Evolutionary conservation across 1,140 invertebrate genomes (phyloP).

Genomic region (Nephila pilipes): DNA sequence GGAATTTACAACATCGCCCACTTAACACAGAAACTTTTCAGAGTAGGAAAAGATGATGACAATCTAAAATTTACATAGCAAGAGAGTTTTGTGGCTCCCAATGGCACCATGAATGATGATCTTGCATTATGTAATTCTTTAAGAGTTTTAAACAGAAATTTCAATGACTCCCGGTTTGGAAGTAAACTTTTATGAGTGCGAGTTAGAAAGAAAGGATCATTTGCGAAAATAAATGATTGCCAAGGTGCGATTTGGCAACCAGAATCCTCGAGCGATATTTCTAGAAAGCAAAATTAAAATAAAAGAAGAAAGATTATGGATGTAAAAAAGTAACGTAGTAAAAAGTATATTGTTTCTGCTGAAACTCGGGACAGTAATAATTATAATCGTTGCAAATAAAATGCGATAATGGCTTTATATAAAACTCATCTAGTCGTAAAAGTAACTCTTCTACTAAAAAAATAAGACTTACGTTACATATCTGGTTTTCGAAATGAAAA

Average conservation of each 20-base stretch:
- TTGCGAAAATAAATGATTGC: conserved; percentile 56
- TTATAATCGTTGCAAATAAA: background rate
- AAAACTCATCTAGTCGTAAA: background rate
- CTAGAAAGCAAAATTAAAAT: conserved; percentile 9
- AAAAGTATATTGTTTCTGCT: background rate
- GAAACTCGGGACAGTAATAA: background rate
- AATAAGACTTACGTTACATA: background rate
- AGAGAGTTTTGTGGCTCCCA: conserved; percentile 63
- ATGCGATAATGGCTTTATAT: background rate
- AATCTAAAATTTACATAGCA: conserved; percentile 66
- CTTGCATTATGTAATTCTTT: conserved; percentile 58
- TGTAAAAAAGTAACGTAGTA: background rate
- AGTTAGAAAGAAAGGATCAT: conserved; percentile 41
- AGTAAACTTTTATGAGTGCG: conserved; percentile 61
- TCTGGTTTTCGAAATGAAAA: no score
- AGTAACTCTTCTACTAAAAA: background rate
- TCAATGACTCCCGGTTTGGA: conserved; percentile 67
- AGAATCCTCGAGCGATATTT: conserved; percentile 10
- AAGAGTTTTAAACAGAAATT: conserved; percentile 66
- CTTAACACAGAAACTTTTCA: conserved; percentile 7
- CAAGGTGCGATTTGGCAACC: conserved; percentile 45
- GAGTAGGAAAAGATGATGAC: conserved; percentile 38
- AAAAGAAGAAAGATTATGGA: background rate
- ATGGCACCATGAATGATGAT: conserved; percentile 58
- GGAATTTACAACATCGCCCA: conserved; percentile 35